These are phyloP conservation scores for Sceloporus undulatus DNA, from an alignment of 2,113 vertebrate species.

Conservation along the genomic window DNA sequence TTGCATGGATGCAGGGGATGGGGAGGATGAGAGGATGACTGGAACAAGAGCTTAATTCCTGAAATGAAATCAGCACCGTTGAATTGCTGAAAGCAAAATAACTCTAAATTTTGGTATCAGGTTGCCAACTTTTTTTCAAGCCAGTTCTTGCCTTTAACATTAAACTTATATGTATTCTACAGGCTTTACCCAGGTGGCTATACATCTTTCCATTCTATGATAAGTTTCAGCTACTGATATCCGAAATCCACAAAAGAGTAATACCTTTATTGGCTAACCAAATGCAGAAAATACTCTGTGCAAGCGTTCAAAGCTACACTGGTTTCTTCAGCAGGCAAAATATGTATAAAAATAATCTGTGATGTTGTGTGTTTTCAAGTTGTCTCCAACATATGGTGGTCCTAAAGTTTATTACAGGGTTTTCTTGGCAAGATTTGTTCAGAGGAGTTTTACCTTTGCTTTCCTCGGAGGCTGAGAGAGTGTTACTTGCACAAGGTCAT, in stretches of 20 bases:
- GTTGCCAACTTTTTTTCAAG: not conserved
- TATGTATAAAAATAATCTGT: too few species aligned
- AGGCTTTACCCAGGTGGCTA: not conserved
- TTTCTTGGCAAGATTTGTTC: too few species aligned
- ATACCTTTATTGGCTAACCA: too few species aligned
- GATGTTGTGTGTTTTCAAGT: too few species aligned
- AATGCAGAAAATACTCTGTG: too few species aligned
- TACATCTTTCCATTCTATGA: not conserved
- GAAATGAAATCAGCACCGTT: conserved; percentile 19
- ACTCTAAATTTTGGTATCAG: not conserved
- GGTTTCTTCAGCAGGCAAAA: too few species aligned
- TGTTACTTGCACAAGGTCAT: too few species aligned
- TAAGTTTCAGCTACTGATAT: not conserved
- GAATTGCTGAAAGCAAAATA: conserved; percentile 13
- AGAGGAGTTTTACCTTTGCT: too few species aligned
- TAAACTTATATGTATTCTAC: not conserved
- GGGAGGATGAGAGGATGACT: not conserved
- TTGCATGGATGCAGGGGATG: not conserved
- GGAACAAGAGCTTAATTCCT: not conserved
- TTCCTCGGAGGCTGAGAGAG: too few species aligned
- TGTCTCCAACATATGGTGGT: too few species aligned
- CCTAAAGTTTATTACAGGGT: too few species aligned
- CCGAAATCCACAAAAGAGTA: not conserved
- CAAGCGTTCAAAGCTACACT: too few species aligned
- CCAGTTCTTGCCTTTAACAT: not conserved